Base-by-base conservation (phyloP, 2,797 vertebrate genomes). In the Leuciscus waleckii region DNA sequence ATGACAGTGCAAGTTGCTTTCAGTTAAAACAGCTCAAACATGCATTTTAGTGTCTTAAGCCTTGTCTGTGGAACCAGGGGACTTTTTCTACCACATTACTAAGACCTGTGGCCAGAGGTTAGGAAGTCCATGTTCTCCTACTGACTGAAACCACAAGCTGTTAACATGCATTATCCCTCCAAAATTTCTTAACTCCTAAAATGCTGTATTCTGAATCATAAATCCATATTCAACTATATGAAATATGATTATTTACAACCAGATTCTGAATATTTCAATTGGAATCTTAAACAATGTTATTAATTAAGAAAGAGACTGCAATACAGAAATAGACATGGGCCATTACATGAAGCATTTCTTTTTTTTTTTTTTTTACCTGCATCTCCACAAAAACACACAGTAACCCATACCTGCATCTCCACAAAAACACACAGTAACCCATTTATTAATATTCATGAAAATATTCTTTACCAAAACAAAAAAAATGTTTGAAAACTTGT, bases 81-180 rank as follows among this genome's bases (percentile, higher is more conserved):
- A 49, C 23, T 2, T 19, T 29, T 26, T 41, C 43, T 29, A 32
- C 26, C 26, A 51, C 43, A 11, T 6, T 51, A 58, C 74, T 23
- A 58, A n/a, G 13, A 76, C 6, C 17, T 21, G 65, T 13, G 29
- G 23, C 17, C 61, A 79, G 58, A 35, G 19, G 63, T 51, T 17
- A 68, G 43, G 9, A 68, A 41, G 49, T 71, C 35, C 80, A 71
- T 81, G 79, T 77, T n/a, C 75, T 39, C 0, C 0, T 4, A 58
- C 32, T 26, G 69, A 73, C 80, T 43, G 79, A 70, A 70, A 39
- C 7, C 35, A 41, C 76, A 61, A 71, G n/a, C 37, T 71, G 49
- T 32, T 41, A 21, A 35, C 17, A 68, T 35, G 19, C 65, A 68
- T 37, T 68, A 37, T 5, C 32, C 65, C 65, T 67, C 3, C 32